Base-by-base conservation (phyloP, 1,140 invertebrate genomes). In the Samia ricini region DNA sequence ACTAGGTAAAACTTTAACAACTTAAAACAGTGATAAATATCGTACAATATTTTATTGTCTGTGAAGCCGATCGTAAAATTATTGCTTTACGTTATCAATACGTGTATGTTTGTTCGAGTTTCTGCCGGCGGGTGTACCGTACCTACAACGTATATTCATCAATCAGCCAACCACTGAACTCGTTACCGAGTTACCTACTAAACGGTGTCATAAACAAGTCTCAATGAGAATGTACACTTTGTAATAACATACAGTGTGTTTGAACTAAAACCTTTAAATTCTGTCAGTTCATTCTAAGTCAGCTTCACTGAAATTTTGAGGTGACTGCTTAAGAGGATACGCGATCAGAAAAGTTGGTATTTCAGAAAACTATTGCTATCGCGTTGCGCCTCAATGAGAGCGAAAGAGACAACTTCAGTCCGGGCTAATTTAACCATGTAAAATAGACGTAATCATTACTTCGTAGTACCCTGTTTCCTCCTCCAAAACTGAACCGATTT, bases 41-140 rank as follows among this genome's bases (percentile, higher is more conserved):
- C 21, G 5, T 33, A 63, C 66, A 64, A 68, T 68, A 68, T 64
- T 62, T 72, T 63, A 65, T 67, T 61, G 64, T 69, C 56, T 51
- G 60, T 51, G 19, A 51, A 68, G 68, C 72, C 66, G 73, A 77
- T 75, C 64, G 70, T 66, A 65, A 79, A 78, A 84, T 83, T 83
- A 81, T 81, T 80, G 77, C 64, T 72, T 77, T 74, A 79, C 79
- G 76, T 81, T 84, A 85, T 87, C 82, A 81, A 79, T 80, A 76
- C 74, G 66, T 66, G 72, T 68, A 76, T 75, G 66, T 66, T 71
- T 68, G 33, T 65, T 62, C 65, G 63, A 66, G 52, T 62, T 55
- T 55, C 51, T 57, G 61, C 66, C 56, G 58, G 61, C 59, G 62
- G 61, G 69, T 65, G 10, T 42, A 42, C n/a, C n/a, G n/a, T n/a